Evolutionary conservation across 2,113 vertebrate genomes (phyloP), one percentile per base, ranked within the genome.

Genomic region (Lampris megalopsis): DNA sequence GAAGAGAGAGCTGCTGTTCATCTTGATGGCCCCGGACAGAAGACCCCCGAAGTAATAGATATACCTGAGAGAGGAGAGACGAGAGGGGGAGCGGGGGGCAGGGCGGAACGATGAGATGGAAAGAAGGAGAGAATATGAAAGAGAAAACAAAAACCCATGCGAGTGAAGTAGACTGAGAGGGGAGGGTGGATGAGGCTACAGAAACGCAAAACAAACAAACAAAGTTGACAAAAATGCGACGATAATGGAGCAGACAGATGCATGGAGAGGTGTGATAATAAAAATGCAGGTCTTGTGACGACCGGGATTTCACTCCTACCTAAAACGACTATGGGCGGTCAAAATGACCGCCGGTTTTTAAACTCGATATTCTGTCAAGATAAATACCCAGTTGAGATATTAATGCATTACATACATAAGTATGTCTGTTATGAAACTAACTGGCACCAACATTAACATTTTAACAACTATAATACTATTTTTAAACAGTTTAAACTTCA

Each of bases 1-100:
- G 87, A 97, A 98, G 48, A 97, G 94, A 4, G 96, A 95, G 73
- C 94, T 96, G 92, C 96, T 97, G 91, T 97, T 98, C 95, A 98
- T 97, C 85, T 97, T 95, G 90, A 98, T 98, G 0, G 94, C 92
- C 66, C 97, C 96, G 0, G 96, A 97, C 3, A 98, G 93, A 79
- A 98, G 93, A n/a, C 96, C 96, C 1, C 97, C 96, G 71, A 98
- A 97, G 80, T 97, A 98, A 86, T 94, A 95, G 84, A 98, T 96
- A 45, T 98, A 98, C 68, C 97, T 98, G 83, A 24, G 53, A 57
- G 9, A 75, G 5, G 77, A 3, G 49, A 41, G 24, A 40, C 38
- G 2, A 54, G 1, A 6, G 9, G 56, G 48, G 11, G 13, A 49
- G 62, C 37, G 40, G 9, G 38, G 54, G 38, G 8, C 6, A 45